Base-by-base conservation (phyloP, 2,113 vertebrate genomes). In the Ciconia maguari region DNA sequence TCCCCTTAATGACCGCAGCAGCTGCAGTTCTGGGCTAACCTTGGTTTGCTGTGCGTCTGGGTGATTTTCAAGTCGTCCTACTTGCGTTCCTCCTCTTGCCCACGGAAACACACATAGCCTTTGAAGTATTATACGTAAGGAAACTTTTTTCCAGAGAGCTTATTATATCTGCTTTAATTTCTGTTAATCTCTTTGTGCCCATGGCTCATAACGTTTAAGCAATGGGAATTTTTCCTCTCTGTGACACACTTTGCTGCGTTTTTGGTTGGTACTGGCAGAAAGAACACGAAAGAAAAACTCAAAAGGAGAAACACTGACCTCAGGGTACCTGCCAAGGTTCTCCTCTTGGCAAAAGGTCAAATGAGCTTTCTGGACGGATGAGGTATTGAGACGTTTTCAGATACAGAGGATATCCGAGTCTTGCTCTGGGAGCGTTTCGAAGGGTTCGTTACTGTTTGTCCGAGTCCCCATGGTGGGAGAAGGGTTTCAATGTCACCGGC, bases 351-450 rank as follows among this genome's bases (percentile, higher is more conserved):
- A 34, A 7, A 57, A n/a, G 83, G 78, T 55, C 81, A 57, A 17
- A 8, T 0, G 41, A 54, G 51, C 25, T 69, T 36, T 8, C 30
- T 4, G 38, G 1, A 2, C 4, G 46, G 80, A 72, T 57, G 79
- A 48, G 80, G 42, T 71, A 4, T 8, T 25, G 90, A 51, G 81
- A 15, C 1, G 0, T 5, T 46, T 26, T 16, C 49, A 0, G 0
- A 0, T 16, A 2, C 77, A 6, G 79, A 21, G 71, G 69, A 4
- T 14, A 6, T 21, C 76, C 1, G 0, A 3, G 78, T 19, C 80
- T 27, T 1, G 13, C 64, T 48, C 48, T 54, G 79, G 62, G 75
- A 69, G 91, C 2, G 0, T 11, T 55, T 5, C 0, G 0, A 16
- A 21, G 82, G 65, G 11, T 38, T 38, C 2, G 2, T 3, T 7